Conservation (phyloP, 2,113 vertebrate species). For the Ranitomeya variabilis region DNA sequence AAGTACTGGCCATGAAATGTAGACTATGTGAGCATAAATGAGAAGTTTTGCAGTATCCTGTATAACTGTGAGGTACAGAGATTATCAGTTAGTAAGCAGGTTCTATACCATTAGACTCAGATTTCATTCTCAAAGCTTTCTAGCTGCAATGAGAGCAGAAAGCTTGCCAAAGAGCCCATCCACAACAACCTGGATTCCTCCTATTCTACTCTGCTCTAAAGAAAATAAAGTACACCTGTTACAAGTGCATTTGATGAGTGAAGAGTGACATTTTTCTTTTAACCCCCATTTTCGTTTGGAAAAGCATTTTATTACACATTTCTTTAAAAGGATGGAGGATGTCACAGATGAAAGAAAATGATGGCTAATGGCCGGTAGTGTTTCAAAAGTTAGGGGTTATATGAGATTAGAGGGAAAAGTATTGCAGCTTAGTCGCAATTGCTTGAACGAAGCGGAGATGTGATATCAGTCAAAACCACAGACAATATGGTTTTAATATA, state of each 20-base stretch:
- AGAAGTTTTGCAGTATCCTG: neutral
- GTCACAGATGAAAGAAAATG: neutral
- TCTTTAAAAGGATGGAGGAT: neutral
- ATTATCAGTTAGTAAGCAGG: conserved; percentile 6
- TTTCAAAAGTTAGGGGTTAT: neutral
- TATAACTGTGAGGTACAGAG: neutral
- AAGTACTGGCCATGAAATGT: neutral
- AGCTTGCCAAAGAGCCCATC: neutral
- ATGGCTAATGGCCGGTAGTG: too few species aligned
- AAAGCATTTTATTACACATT: neutral
- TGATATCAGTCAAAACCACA: too few species aligned
- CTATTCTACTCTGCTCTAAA: neutral
- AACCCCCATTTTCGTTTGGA: neutral
- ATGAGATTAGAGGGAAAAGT: neutral
- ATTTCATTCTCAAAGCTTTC: neutral
- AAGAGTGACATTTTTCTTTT: neutral
- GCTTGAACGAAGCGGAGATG: too few species aligned
- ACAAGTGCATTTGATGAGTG: neutral
- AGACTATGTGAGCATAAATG: neutral
- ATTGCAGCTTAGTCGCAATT: too few species aligned
- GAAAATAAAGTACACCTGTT: neutral
- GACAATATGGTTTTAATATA: too few species aligned
- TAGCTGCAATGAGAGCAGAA: neutral
- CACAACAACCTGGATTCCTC: neutral
- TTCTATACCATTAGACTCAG: neutral